Conservation (phyloP, 2,113 vertebrate species). For the Brienomyrus longianalis region DNA sequence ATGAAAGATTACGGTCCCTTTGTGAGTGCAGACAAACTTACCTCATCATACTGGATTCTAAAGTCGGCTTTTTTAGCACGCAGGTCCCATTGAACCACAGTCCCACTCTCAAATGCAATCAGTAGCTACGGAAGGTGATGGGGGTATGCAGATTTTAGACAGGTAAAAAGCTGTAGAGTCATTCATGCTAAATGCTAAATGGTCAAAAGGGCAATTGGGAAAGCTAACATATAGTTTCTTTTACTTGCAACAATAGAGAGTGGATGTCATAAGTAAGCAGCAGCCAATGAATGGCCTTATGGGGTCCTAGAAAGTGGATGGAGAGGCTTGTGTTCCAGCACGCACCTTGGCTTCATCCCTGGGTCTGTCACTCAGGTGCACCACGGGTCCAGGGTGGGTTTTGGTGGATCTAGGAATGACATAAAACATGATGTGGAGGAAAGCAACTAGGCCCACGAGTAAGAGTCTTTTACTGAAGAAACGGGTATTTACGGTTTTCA, state of each 20-base stretch:
- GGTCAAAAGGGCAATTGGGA: background rate
- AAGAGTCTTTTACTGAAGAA: background rate
- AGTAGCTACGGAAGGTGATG: conserved; percentile 65
- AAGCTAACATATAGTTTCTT: background rate
- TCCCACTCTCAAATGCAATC: conserved; percentile 94
- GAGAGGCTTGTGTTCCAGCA: background rate
- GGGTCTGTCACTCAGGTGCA: conserved; percentile 95
- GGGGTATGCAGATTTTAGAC: background rate
- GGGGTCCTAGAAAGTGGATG: background rate
- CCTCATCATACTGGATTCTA: conserved; percentile 96
- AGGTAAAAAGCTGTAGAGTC: background rate
- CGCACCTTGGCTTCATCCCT: conserved; percentile 97
- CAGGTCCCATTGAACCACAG: conserved; percentile 90
- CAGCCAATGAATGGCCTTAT: background rate
- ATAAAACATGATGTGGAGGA: conserved; percentile 14
- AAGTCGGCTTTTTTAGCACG: conserved; percentile 86
- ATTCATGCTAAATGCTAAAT: background rate
- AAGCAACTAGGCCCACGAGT: background rate
- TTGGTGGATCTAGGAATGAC: conserved; percentile 81
- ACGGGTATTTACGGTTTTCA: background rate
- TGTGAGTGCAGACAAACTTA: conserved; percentile 48
- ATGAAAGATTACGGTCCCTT: background rate
- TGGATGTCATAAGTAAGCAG: background rate
- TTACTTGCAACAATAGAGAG: background rate
- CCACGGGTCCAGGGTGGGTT: conserved; percentile 94